Conservation (phyloP, 2,888 invertebrate species). For the Oeneis ivallda region DNA sequence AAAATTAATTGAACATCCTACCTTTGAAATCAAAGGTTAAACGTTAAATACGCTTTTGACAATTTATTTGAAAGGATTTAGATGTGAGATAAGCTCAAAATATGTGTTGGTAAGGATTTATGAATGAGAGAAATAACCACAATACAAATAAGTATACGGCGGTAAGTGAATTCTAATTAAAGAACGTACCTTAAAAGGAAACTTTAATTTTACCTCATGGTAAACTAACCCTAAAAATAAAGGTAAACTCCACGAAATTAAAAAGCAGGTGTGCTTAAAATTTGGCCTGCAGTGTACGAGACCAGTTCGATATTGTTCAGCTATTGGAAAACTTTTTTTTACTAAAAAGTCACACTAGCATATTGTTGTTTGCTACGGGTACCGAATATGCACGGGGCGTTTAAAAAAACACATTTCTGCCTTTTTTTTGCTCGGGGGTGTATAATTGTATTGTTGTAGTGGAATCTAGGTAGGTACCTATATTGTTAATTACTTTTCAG, state of each 20-base stretch:
- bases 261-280: background rate
- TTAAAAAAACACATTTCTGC: background rate
- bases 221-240: background rate
- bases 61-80: background rate
- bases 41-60: background rate
- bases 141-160: too few relatives aligned
- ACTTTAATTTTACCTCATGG: background rate
- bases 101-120: background rate
- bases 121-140: too few relatives aligned
- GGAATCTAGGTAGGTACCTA: background rate
- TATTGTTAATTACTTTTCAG: too few relatives aligned
- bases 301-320: conserved; percentile 27
- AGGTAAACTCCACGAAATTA: background rate
- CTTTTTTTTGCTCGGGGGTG: background rate
- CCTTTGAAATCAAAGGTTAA: background rate
- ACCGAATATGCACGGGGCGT: conserved; percentile 18
- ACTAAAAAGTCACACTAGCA: conserved; percentile 33
- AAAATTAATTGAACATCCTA: background rate
- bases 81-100: background rate
- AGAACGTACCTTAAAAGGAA: too few relatives aligned
- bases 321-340: conserved; percentile 36
- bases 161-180: too few relatives aligned
- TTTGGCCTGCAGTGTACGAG: conserved; percentile 13
- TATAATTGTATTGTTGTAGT: background rate
- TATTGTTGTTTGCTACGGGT: conserved; percentile 23